These are phyloP conservation scores for Nasua narica DNA, from an alignment of 2,797 vertebrate genomes.

Conservation along the genomic window DNA sequence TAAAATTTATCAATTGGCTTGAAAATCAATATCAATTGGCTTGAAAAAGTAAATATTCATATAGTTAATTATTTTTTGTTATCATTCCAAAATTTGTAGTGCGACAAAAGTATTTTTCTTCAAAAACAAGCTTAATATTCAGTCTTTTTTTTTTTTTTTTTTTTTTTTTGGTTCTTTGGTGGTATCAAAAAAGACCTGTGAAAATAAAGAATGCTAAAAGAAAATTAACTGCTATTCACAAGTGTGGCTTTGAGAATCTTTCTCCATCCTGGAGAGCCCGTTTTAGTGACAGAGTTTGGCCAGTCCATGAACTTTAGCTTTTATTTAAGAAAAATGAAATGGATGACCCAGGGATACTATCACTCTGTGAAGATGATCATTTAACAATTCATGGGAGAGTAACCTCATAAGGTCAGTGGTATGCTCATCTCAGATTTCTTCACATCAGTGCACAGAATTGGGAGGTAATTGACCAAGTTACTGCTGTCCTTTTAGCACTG, in stretches of 20 bases:
- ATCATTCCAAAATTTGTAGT: background rate
- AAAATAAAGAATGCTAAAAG: background rate
- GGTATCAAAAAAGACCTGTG: background rate
- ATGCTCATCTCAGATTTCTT: background rate
- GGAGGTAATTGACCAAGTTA: conserved; percentile 31
- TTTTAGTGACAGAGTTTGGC: conserved; percentile 11
- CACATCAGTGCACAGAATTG: background rate
- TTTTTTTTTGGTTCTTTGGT: background rate
- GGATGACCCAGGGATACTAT: background rate
- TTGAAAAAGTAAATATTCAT: background rate
- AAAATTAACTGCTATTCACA: background rate
- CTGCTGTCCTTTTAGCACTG: background rate
- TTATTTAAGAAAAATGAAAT: conserved; percentile 52
- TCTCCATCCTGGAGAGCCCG: background rate
- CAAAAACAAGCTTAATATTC: background rate
- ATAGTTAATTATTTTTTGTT: background rate
- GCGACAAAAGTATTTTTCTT: background rate
- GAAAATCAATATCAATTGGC: background rate
- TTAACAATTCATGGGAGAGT: conserved; percentile 28
- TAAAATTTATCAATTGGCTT: background rate
- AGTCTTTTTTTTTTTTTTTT: background rate
- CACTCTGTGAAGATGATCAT: conserved; percentile 2
- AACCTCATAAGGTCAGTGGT: conserved; percentile 50
- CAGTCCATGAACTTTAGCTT: conserved; percentile 15
- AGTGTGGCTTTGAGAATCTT: background rate